Base-by-base conservation (phyloP, 2,797 vertebrate genomes). In the Peromyscus attwateri region DNA sequence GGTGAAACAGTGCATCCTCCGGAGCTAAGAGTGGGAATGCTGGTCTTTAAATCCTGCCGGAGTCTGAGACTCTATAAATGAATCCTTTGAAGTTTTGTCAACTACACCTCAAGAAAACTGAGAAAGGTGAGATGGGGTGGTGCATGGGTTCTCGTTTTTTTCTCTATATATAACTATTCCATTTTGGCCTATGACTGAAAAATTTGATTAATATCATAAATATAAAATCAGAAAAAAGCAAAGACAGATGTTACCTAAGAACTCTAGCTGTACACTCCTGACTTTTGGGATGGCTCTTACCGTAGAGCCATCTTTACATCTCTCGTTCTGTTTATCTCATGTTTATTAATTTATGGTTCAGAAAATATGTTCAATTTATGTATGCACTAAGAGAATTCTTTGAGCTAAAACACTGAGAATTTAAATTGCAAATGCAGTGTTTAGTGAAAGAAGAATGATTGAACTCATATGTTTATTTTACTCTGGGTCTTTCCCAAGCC, bases 401-500 rank as follows among this genome's bases (percentile, higher is more conserved):
- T 94, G 87, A 93, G 40, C 79, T 75, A 77, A 96, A 94, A 95
- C 64, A 43, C 4, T 62, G 71, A 31, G 96, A 95, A 96, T 96
- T 91, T 96, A 89, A 97, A 95, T 92, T 57, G 88, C 85, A 96
- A 94, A 96, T 92, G 49, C 2, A 75, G 14, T 64, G 52, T 90
- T 92, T 71, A 46, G 37, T 89, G 81, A 88, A 85, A 88, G 76
- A 87, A 93, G 13, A 37, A 83, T 93, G 66, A 81, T 23, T 92
- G 62, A 92, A 96, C 25, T 96, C 80, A 94, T 43, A 85, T 81
- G 16, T 17, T 81, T 90, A 25, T 14, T 75, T 91, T 91, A 84
- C 13, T 12, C 16, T 52, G 12, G 55, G 55, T 80, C 27, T 84
- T 91, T 70, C 37, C 29, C 43, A 87, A 84, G 17, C 3, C 12